Conservation (phyloP, 2,113 vertebrate species). For the Misgurnus mizolepis region DNA sequence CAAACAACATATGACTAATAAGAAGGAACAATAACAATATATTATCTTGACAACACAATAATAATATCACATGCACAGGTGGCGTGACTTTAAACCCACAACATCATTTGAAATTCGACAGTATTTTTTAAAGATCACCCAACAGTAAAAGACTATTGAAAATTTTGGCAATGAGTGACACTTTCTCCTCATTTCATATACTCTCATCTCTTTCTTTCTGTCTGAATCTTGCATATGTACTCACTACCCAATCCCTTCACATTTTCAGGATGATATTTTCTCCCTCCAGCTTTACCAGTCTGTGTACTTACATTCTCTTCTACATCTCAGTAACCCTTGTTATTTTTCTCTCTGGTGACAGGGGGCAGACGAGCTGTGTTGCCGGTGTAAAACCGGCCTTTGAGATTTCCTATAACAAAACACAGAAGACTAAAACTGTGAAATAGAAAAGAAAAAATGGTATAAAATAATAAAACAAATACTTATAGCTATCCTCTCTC, state of each 20-base stretch:
- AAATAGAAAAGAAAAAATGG: neutral
- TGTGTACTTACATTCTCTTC: slow-evolving; percentile 2
- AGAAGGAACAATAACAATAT: neutral
- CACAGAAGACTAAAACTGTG: slow-evolving; percentile 1
- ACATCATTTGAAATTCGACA: neutral
- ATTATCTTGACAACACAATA: neutral
- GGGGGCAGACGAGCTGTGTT: slow-evolving; percentile 31
- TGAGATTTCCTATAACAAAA: neutral
- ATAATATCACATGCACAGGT: neutral
- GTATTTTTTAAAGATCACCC: neutral
- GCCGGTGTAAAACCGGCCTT: slow-evolving; percentile 3
- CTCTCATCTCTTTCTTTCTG: slow-evolving; percentile 23
- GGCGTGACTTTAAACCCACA: neutral
- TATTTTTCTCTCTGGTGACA: slow-evolving; percentile 33
- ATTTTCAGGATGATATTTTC: slow-evolving; percentile 19
- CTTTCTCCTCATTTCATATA: neutral
- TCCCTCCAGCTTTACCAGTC: slow-evolving; percentile 32
- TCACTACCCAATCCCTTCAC: neutral
- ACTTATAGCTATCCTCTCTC: slow-evolving; percentile 2
- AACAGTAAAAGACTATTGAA: neutral
- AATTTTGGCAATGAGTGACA: neutral
- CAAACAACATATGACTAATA: neutral
- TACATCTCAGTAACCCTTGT: slow-evolving; percentile 30
- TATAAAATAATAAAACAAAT: neutral
- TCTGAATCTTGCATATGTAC: slow-evolving; percentile 4